These are phyloP conservation scores for Tringa solitaria DNA, from an alignment of 2,113 vertebrate genomes.

Conservation along the genomic window DNA sequence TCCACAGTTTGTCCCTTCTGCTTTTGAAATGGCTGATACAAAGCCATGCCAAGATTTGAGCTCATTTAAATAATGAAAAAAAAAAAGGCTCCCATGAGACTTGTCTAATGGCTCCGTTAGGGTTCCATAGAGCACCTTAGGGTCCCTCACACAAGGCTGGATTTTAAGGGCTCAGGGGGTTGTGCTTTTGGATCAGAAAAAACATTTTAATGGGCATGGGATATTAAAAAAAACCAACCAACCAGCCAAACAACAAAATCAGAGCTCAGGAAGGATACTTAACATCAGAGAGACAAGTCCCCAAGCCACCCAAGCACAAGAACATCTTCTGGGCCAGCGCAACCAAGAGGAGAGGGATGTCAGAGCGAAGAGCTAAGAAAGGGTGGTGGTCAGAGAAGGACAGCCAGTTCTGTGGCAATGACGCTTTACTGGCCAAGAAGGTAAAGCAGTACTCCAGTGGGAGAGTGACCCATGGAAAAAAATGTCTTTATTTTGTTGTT, in stretches of 20 bases:
- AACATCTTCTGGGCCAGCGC: not conserved
- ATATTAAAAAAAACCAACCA: not conserved
- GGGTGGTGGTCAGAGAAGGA: not conserved
- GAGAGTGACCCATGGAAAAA: not conserved
- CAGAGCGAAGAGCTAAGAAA: not conserved
- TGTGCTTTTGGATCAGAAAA: not conserved
- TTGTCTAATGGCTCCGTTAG: not conserved
- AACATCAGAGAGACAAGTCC: not conserved
- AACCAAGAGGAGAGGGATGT: not conserved
- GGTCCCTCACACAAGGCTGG: not conserved
- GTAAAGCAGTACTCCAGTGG: not conserved
- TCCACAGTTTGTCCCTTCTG: not conserved
- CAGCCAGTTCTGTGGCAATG: not conserved
- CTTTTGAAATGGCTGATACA: not conserved
- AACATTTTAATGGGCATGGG: not conserved
- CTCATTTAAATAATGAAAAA: not conserved
- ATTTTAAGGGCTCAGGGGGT: not conserved
- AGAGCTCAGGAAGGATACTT: not conserved
- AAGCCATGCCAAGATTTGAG: not conserved
- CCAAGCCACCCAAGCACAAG: not conserved
- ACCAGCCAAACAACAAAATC: not conserved
- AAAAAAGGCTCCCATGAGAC: not conserved
- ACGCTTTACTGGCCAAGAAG: not conserved
- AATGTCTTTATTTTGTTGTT: not conserved
- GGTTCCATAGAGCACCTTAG: not conserved